These are phyloP conservation scores for Tribolium castaneum DNA, from an alignment of 1,140 invertebrate species.

Conservation along the genomic window DNA sequence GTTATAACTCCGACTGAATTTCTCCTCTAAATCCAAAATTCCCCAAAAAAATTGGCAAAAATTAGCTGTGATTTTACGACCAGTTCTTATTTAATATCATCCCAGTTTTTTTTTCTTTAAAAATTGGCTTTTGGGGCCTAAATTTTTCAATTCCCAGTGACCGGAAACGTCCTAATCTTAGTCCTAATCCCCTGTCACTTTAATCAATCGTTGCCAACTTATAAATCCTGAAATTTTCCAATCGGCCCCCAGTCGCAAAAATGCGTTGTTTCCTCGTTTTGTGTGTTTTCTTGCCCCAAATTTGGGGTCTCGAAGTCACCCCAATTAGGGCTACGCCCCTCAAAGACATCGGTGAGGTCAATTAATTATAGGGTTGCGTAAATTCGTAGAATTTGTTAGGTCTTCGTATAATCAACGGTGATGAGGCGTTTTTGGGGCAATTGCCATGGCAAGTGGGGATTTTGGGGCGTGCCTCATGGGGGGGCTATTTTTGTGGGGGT, in stretches of 20 bases:
- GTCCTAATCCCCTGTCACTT: neutral
- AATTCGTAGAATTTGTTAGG: neutral
- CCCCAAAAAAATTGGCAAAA: too few relatives aligned
- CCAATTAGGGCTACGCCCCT: neutral
- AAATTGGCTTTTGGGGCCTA: neutral
- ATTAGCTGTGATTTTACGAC: too few relatives aligned
- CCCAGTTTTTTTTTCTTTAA: neutral
- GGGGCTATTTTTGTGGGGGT: constrained; percentile 25
- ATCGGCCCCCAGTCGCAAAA: neutral
- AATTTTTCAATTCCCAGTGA: neutral
- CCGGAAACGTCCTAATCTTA: neutral
- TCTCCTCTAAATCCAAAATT: too few relatives aligned
- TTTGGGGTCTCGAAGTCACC: neutral
- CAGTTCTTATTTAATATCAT: too few relatives aligned
- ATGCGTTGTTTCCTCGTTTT: neutral
- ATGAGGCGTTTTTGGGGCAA: neutral
- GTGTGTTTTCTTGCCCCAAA: neutral
- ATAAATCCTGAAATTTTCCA: neutral
- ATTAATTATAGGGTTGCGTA: too few relatives aligned
- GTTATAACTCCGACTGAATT: too few relatives aligned
- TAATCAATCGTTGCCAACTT: neutral
- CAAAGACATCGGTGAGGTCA: neutral
- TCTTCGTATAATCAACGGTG: neutral
- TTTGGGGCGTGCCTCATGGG: neutral
- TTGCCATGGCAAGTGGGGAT: constrained; percentile 17